Base-by-base conservation (phyloP, 1,140 invertebrate genomes). In the Heliconius nattereri region DNA sequence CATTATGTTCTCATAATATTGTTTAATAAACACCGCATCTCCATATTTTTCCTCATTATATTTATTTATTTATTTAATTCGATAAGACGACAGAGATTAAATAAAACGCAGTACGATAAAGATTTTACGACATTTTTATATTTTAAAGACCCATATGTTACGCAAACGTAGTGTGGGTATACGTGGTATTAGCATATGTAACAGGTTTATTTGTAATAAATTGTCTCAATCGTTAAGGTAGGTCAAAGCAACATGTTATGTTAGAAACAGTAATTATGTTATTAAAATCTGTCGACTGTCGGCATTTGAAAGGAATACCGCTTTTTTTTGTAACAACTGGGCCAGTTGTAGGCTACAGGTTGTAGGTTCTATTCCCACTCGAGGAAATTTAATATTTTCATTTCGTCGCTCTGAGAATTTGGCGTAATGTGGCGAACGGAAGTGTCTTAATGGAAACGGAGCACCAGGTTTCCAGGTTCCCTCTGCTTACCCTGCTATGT, bases 121-220 rank as follows among this genome's bases (percentile, higher is more conserved):
- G 23, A 66, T 26, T 66, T 66, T 66, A 66, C 23, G 60, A 66
- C 26, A 26, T 37, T 72, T 72, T 72, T 72, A 72, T 72, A 72
- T 72, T 72, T 77, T 54, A 77, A 77, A 66, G 1, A 3, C 54
- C 60, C 70, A 40, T 71, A 52, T 52, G 35, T 75, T 79, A 71
- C 49, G 74, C 78, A 80, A 80, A 80, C 45, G 71, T 60, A 37
- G 20, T 37, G 35, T 45, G 16, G 40, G 40, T 37, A 74, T 79
- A 29, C n/a, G 35, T 20, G 35, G 52, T 35, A 80, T 80, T 76
- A 72, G 32, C 78, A 80, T 80, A 76, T 52, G 71, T 45, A 72
- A 80, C 78, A 52, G 66, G 70, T 80, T 75, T 76, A 72, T 75
- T 52, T 26, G 60, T 75, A 72, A 75, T 73, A 76, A 80, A 76